Evolutionary conservation across 2,888 invertebrate genomes (phyloP), one percentile per base, ranked within the genome.

Genomic region (Junonia oenone): DNA sequence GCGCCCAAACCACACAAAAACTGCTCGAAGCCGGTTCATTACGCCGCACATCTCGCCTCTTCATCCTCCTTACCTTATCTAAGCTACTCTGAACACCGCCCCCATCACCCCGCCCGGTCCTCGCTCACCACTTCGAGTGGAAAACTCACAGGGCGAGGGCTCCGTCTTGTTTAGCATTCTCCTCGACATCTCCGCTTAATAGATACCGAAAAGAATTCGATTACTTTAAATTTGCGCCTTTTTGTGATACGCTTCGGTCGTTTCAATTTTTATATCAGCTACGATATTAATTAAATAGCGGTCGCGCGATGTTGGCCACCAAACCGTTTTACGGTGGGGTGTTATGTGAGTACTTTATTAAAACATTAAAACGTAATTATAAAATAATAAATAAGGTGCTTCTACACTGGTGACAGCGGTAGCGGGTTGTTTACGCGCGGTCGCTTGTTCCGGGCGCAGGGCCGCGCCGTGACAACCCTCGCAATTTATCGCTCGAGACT

Each of bases 91-190:
- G 86, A 83, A 82, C 81, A 80, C 75, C 83, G 72, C 84, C 81
- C 80, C 78, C 68, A 63, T 62, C 67, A 62, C 75, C 78, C 75
- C 66, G 43, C 72, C 76, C 72, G 68, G 66, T 73, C 59, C 74
- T 76, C 80, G 75, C 81, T 76, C 81, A 81, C 85, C 83, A 80
- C 82, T 84, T 86, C 82, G 79, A 89, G 87, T 89, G 86, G 87
- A 87, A 88, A 88, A 87, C 87, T 86, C 88, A 75, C 77, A 84
- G 84, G 83, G 85, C 82, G 86, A 84, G 85, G 83, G 83, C 87
- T 86, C 86, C 83, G 84, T 87, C 87, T 90, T 89, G 86, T 86
- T 90, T 89, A 87, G 86, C 89, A 89, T 89, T 89, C 89, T 85
- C 81, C 83, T 79, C 88, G 82, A 83, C 83, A 85, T 88, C 87